Percentiles rank a stretch among this genome's conserved stretches.
Evolutionary conservation across 2,113 vertebrate genomes (phyloP).

Genomic region (Apeltes quadracus): DNA sequence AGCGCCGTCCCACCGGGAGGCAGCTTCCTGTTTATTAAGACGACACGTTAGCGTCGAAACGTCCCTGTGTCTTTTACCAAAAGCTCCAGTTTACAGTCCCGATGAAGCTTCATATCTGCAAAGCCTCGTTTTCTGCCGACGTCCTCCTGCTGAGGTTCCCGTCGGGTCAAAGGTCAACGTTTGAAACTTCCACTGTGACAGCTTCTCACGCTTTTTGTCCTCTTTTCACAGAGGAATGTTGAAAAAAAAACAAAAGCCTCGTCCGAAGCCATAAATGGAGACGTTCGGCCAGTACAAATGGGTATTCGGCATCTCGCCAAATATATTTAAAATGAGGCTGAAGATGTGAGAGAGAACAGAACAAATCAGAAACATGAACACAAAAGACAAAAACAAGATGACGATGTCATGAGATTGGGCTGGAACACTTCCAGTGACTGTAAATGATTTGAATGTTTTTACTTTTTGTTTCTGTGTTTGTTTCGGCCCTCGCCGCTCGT

Average conservation of each 20-base stretch:
- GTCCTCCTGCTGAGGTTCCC: background rate
- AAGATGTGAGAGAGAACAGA: background rate
- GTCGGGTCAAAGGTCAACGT: background rate
- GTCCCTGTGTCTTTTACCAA: background rate
- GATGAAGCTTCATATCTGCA: background rate
- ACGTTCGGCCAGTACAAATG: background rate
- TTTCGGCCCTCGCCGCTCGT: background rate
- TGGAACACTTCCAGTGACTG: too few relatives aligned
- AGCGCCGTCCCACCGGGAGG: too few relatives aligned
- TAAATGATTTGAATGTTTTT: background rate
- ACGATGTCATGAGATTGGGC: too few relatives aligned
- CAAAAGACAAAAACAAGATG: too few relatives aligned
- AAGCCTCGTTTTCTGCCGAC: background rate
- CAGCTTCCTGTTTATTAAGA: too few relatives aligned
- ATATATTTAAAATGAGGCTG: background rate
- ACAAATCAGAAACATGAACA: too few relatives aligned
- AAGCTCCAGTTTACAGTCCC: background rate
- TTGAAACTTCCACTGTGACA: background rate
- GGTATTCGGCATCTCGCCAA: background rate
- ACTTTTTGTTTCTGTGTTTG: background rate
- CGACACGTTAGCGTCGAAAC: too few relatives aligned
- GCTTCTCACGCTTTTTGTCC: background rate
- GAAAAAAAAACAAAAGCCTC: background rate
- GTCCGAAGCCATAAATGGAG: conserved; percentile 4
- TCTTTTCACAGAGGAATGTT: background rate